Evolutionary conservation across 2,113 vertebrate genomes (phyloP), one percentile per base, ranked within the genome.

Genomic region (Diphyllodes magnificus): DNA sequence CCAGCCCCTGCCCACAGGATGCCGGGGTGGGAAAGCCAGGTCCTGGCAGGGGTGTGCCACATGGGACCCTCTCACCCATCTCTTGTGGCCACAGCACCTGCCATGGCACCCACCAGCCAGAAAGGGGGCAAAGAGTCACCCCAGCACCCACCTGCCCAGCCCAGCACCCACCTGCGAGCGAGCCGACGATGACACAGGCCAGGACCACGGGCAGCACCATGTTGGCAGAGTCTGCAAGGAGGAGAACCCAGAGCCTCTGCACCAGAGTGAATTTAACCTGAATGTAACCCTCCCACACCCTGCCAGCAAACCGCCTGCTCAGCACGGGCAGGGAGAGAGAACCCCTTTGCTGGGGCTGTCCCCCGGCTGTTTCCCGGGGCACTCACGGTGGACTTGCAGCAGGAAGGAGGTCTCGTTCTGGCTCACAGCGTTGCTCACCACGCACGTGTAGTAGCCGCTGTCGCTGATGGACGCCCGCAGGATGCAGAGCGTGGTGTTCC

Each of bases 371-470:
- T 4, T 16, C 17, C 59, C 2, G 1, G 39, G n/a, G 11, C 73
- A 76, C 94, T 96, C 86, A 95, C 94, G 33, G 49, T 90, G 82
- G 12, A 95, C 79, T 0, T 45, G n/a, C 20, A 96, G 94, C 79
- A 96, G 93, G 71, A 95, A 80, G 79, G 88, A 90, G 75, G 86
- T 92, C 21, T 95, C 76, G 0, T 92, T 95, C 7, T 88, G 88
- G 93, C 93, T 96, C 70, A 95, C 96, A 2, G 54, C 44, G 0
- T 95, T 95, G 86, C 63, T 78, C 40, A 95, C 86, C 92, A 93
- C 61, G 0, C 95, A 95, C 0, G 60, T 13, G 31, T 93, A 92
- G 93, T 93, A 95, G 40, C 93, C 93, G 0, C 86, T 93, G 94
- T 95, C 91, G 0, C 17, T 72, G 27, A 95, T 60, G 1, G 71